phyloP scores from a whole-genome alignment of 1,140 invertebrate species.

The Heterodera carotae region DNA sequence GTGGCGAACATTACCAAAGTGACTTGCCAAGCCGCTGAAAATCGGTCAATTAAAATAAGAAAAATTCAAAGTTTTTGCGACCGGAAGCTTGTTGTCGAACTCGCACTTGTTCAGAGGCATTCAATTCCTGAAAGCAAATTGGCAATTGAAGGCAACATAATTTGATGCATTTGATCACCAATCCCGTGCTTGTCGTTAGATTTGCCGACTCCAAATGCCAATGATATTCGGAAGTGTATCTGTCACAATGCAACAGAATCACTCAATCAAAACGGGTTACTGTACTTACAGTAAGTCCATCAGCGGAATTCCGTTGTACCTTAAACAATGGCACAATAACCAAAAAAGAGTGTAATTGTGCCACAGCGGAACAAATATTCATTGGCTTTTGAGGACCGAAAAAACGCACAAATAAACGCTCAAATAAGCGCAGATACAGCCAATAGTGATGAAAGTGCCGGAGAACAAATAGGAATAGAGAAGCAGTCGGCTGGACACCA shows the following conservation, averaged over 20 bases:
- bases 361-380: neutral
- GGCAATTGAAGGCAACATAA: neutral
- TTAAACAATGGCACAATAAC: too few species aligned
- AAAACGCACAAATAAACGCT: slow-evolving; percentile 58
- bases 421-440: slow-evolving; percentile 59
- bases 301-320: slow-evolving; percentile 59
- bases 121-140: slow-evolving; percentile 17
- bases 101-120: slow-evolving; percentile 51
- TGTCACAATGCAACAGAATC: neutral
- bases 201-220: slow-evolving; percentile 55
- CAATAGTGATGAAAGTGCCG: slow-evolving; percentile 59
- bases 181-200: slow-evolving; percentile 45
- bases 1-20: too few species aligned
- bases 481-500: slow-evolving; percentile 50
- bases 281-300: slow-evolving; percentile 44
- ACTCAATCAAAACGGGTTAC: neutral
- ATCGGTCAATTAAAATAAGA: neutral
- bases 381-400: too few species aligned
- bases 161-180: neutral
- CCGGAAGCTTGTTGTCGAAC: slow-evolving; percentile 59
- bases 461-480: slow-evolving; percentile 57
- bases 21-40: slow-evolving; percentile 60
- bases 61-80: neutral
- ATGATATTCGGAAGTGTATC: slow-evolving; percentile 58
- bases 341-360: neutral